phyloP scores from a whole-genome alignment of 2,888 invertebrate genomes.

The Bursaphelenchus okinawaensis region DNA sequence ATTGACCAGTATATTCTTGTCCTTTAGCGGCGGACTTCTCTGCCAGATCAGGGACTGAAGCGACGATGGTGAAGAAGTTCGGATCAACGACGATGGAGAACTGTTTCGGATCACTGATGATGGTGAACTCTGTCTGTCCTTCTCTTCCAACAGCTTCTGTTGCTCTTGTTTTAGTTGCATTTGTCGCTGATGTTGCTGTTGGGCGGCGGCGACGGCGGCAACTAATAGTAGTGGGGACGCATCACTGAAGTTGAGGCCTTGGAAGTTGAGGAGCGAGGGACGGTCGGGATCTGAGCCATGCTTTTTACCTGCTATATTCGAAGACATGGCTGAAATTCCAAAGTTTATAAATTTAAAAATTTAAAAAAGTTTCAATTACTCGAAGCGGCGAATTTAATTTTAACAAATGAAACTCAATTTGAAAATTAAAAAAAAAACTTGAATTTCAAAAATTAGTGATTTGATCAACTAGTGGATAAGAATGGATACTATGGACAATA shows the following conservation, averaged over 20 bases:
- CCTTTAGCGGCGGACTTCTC: background rate
- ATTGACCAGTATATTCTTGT: background rate
- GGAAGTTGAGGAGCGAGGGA: background rate
- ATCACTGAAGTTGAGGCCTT: background rate
- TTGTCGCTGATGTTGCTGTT: slow-evolving; percentile 3
- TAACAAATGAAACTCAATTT: too few species aligned
- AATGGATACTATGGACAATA: too few species aligned
- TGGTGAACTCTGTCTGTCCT: background rate
- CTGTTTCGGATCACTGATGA: too few species aligned
- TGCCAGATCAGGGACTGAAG: background rate
- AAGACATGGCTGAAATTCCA: slow-evolving; percentile 8
- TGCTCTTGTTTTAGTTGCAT: background rate
- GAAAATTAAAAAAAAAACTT: too few species aligned
- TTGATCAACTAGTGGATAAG: too few species aligned
- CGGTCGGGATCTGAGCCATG: background rate
- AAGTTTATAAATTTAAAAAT: too few species aligned
- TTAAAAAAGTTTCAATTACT: too few species aligned
- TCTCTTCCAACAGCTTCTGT: slow-evolving; percentile 4
- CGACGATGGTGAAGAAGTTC: background rate
- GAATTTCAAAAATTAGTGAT: too few species aligned
- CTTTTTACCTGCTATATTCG: slow-evolving; percentile 7
- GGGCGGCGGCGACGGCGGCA: slow-evolving; percentile 1
- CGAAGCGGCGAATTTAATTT: too few species aligned
- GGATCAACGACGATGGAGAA: background rate
- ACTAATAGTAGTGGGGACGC: slow-evolving; percentile 5